A percentile compares a stretch with the other conserved stretches of the same genome.
Evolutionary conservation across 2,888 invertebrate genomes (phyloP).

Genomic region (Amphimallon solstitiale): DNA sequence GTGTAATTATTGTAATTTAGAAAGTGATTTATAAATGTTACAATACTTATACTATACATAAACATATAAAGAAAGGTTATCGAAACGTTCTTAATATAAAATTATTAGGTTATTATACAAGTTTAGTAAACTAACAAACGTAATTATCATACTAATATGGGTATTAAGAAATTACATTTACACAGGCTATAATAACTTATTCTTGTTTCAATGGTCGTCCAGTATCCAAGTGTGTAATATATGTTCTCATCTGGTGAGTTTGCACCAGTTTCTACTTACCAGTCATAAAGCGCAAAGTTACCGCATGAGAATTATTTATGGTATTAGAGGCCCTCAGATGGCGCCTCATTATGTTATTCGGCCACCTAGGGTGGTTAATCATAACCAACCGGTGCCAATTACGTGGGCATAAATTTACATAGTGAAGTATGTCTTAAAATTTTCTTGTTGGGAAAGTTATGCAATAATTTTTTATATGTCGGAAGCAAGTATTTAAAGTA

Average conservation of each 20-base stretch:
- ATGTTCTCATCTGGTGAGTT: slow-evolving; percentile 14
- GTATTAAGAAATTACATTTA: background rate
- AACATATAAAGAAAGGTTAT: too few species aligned
- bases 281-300: slow-evolving; percentile 22
- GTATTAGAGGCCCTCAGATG: slow-evolving; percentile 22
- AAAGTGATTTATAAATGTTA: too few species aligned
- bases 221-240: background rate
- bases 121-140: too few species aligned
- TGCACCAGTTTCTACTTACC: slow-evolving; percentile 6
- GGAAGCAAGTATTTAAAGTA: too few species aligned
- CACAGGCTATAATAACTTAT: background rate
- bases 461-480: too few species aligned
- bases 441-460: too few species aligned
- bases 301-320: slow-evolving; percentile 31
- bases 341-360: slow-evolving; percentile 31
- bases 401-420: slow-evolving; percentile 26
- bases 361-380: slow-evolving; percentile 26
- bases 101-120: too few species aligned
- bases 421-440: background rate
- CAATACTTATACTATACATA: too few species aligned
- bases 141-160: too few species aligned
- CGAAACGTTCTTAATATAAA: too few species aligned
- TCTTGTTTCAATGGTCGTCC: slow-evolving; percentile 4
- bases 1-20: too few species aligned
- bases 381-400: slow-evolving; percentile 26